These are phyloP conservation scores for Balaeniceps rex DNA, from an alignment of 2,113 vertebrate genomes.

Conservation along the genomic window DNA sequence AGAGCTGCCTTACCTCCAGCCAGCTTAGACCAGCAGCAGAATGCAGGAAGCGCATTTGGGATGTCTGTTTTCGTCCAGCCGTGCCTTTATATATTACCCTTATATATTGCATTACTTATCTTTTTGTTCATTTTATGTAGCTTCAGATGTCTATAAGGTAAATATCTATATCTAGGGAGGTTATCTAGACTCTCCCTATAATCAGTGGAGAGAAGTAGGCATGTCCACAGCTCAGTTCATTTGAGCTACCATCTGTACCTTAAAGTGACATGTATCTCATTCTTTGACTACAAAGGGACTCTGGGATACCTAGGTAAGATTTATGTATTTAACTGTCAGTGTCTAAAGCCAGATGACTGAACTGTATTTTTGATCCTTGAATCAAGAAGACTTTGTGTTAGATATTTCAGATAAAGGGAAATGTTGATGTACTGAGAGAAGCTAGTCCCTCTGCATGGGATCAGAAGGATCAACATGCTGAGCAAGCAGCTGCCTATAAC, in stretches of 20 bases:
- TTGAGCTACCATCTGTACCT: not conserved
- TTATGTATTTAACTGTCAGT: not conserved
- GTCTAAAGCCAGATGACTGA: not conserved
- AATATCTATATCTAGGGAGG: not conserved
- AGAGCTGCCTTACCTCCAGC: not conserved
- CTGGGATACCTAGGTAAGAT: not conserved
- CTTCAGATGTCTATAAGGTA: not conserved
- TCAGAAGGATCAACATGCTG: not conserved
- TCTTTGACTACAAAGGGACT: not conserved
- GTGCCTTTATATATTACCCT: not conserved
- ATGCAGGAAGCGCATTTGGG: not conserved
- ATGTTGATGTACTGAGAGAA: not conserved
- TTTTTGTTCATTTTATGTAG: not conserved
- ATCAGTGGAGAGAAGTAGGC: not conserved
- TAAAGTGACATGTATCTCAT: not conserved
- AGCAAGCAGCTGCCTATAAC: not conserved
- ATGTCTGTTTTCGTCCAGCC: not conserved
- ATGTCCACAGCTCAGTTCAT: not conserved
- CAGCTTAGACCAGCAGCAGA: not conserved
- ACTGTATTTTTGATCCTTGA: not conserved
- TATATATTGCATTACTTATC: not conserved
- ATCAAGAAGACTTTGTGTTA: not conserved
- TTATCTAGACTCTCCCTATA: not conserved
- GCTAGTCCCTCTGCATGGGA: not conserved
- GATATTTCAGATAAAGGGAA: not conserved